Evolutionary conservation across 2,797 vertebrate genomes (phyloP).

Genomic region (Siniperca undulata): DNA sequence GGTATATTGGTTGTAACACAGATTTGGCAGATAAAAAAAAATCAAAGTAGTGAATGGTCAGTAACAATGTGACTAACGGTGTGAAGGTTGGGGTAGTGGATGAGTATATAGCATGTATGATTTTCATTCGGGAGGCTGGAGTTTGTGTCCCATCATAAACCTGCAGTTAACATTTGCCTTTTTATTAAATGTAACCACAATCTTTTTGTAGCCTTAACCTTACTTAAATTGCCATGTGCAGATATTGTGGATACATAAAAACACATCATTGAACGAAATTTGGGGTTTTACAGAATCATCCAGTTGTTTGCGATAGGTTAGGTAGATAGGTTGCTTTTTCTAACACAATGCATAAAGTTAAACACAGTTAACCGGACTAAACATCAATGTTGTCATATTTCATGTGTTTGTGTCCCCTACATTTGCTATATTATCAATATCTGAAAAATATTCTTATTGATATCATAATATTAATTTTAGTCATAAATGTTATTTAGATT

Average conservation of each 20-base stretch:
- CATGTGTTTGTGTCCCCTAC: neutral
- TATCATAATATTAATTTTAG: neutral
- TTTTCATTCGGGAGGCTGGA: no score
- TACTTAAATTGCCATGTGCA: neutral
- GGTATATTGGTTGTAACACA: no score
- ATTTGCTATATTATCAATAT: neutral
- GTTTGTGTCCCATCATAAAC: neutral
- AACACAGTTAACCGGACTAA: neutral
- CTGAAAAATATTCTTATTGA: neutral
- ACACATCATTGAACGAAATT: neutral
- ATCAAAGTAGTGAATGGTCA: neutral
- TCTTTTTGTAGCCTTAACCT: neutral
- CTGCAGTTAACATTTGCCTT: neutral
- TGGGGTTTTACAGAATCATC: neutral
- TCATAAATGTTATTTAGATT: neutral
- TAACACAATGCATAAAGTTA: neutral
- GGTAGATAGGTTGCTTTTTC: neutral
- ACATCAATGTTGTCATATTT: neutral
- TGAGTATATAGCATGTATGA: no score
- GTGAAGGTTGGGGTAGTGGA: no score
- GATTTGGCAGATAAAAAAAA: neutral
- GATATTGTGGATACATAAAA: neutral
- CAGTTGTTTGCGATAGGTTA: no score
- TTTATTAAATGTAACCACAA: neutral
- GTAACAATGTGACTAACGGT: neutral